phyloP scores from a whole-genome alignment of 1,140 invertebrate genomes.

The Thaumetopoea pityocampa region DNA sequence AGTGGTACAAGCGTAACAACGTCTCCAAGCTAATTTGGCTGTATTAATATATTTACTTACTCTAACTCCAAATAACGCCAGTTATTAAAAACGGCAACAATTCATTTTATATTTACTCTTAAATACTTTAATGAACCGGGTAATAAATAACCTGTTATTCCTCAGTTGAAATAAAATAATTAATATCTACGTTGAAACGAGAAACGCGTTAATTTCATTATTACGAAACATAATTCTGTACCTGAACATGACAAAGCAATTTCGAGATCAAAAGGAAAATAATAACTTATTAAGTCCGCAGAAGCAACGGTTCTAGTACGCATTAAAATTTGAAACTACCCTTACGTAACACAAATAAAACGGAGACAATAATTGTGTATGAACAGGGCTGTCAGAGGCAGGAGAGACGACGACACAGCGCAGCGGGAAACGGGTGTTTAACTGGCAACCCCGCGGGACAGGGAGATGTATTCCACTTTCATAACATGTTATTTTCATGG shows the following conservation, averaged over 20 bases:
- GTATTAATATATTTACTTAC: too few species aligned
- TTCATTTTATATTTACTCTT: too few species aligned
- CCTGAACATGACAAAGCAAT: constrained; percentile 17
- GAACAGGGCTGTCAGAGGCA: constrained; percentile 47
- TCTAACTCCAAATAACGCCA: too few species aligned
- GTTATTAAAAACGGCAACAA: too few species aligned
- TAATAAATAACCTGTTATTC: too few species aligned
- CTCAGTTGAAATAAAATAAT: too few species aligned
- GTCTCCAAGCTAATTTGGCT: too few species aligned
- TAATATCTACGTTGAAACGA: too few species aligned
- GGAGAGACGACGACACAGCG: constrained; percentile 21
- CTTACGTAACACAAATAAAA: constrained; percentile 26
- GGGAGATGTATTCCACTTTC: constrained; percentile 30
- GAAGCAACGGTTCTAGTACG: constrained; percentile 12
- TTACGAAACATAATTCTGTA: constrained; percentile 5
- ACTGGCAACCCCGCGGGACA: constrained; percentile 26
- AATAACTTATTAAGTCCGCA: constrained; percentile 10
- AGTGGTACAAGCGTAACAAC: too few species aligned
- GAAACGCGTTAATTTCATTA: too few species aligned
- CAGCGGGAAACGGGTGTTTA: constrained; percentile 23
- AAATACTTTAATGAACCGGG: too few species aligned
- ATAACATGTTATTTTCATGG: constrained; percentile 34
- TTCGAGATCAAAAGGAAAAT: constrained; percentile 9
- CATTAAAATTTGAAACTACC: constrained; percentile 23
- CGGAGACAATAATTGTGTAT: constrained; percentile 30